Conservation (phyloP, 1,140 invertebrate genomes). For the Leptinotarsa texana region DNA sequence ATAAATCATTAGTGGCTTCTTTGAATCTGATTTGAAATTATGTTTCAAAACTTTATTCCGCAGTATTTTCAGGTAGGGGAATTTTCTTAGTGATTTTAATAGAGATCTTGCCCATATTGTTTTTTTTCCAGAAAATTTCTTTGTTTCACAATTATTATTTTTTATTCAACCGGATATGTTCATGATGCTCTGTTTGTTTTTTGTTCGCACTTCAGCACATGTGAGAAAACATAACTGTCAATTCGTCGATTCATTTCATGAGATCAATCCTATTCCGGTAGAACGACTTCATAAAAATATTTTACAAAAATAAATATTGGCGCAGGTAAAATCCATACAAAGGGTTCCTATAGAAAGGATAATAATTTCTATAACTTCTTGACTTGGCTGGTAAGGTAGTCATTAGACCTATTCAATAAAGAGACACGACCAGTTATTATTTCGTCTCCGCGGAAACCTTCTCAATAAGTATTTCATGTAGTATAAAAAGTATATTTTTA, state of each 20-base stretch:
- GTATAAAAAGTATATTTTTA: slow-evolving; percentile 5
- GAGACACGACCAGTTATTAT: slow-evolving; percentile 25
- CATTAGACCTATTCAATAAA: slow-evolving; percentile 20
- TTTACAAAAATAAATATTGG: slow-evolving; percentile 22
- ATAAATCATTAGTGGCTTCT: too few species aligned
- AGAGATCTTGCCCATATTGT: too few species aligned
- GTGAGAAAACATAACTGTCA: too few species aligned
- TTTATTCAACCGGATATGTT: too few species aligned
- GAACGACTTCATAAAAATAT: slow-evolving; percentile 1
- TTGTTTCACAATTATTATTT: too few species aligned
- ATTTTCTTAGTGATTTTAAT: too few species aligned
- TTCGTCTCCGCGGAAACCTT: slow-evolving; percentile 11
- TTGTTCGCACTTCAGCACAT: too few species aligned
- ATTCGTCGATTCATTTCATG: not conserved
- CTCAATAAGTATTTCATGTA: slow-evolving; percentile 6
- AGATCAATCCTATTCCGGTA: not conserved
- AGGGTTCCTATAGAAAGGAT: not conserved
- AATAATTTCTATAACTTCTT: slow-evolving; percentile 16
- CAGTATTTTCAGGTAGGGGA: too few species aligned
- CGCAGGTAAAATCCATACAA: slow-evolving; percentile 21
- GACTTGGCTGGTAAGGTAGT: slow-evolving; percentile 12
- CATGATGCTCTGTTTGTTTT: too few species aligned
- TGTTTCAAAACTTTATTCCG: too few species aligned
- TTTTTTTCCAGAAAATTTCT: too few species aligned
- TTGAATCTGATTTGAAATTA: too few species aligned